These are phyloP conservation scores for Sebastes steindachneri DNA, from an alignment of 2,797 vertebrate genomes.

Conservation along the genomic window DNA sequence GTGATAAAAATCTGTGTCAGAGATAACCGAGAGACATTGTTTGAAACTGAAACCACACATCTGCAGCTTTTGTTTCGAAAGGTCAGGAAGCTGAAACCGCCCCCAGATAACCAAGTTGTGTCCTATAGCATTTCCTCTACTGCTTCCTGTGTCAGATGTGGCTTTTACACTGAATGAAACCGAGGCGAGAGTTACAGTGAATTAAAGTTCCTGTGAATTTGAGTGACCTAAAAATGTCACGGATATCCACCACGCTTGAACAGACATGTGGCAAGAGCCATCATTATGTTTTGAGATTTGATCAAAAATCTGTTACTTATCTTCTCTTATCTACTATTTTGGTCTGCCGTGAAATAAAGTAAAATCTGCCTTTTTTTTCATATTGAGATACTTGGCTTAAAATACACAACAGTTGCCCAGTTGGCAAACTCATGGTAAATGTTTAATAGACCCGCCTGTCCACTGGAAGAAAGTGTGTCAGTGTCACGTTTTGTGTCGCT, in stretches of 20 bases:
- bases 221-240: conserved; percentile 12
- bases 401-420: neutral
- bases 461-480: too few species aligned
- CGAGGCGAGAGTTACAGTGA: neutral
- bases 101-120: conserved; percentile 34
- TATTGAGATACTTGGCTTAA: neutral
- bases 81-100: conserved; percentile 48
- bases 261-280: neutral
- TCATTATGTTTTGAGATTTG: neutral
- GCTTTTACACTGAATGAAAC: neutral
- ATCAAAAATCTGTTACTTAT: neutral
- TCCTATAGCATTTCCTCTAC: conserved; percentile 43
- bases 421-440: too few species aligned
- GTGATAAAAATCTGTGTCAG: conserved; percentile 53
- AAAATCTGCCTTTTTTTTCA: neutral
- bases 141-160: conserved; percentile 52
- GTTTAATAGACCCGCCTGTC: too few species aligned
- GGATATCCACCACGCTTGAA: neutral
- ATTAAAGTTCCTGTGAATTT: neutral
- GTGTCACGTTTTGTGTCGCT: too few species aligned
- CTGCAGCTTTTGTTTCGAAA: conserved; percentile 38
- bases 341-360: neutral
- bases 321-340: neutral
- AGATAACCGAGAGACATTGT: neutral
- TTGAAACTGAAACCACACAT: conserved; percentile 43